Evolutionary conservation across 2,888 invertebrate genomes (phyloP).

Genomic region (Sphaerolaimus hirsutus): DNA sequence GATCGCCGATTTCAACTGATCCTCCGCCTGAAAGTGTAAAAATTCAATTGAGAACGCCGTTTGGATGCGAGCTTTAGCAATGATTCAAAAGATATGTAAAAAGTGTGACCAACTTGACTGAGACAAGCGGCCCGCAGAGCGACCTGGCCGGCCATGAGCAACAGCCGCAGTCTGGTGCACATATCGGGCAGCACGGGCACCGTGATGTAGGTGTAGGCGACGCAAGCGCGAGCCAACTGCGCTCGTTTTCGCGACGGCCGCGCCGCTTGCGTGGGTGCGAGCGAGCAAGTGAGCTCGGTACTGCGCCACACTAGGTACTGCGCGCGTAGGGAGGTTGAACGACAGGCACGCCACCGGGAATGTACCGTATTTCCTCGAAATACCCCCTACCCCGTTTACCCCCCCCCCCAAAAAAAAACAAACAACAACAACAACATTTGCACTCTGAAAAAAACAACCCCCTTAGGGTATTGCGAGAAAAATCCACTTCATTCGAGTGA

Average conservation of each 20-base stretch:
- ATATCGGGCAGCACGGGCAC: constrained; percentile 70
- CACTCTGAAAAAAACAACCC: no score
- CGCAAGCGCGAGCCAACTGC: constrained; percentile 69
- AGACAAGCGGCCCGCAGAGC: constrained; percentile 28
- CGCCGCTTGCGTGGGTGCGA: no score
- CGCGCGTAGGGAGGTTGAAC: no score
- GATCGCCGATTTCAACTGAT: constrained; percentile 68
- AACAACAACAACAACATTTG: no score
- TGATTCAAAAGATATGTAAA: not conserved
- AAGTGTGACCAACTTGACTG: constrained; percentile 25
- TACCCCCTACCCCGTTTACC: no score
- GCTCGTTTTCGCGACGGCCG: constrained; percentile 34
- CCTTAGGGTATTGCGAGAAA: no score
- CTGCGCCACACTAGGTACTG: constrained; percentile 40
- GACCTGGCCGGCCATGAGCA: constrained; percentile 42
- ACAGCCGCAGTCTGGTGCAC: constrained; percentile 54
- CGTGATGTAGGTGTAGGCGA: constrained; percentile 80
- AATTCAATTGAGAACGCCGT: not conserved
- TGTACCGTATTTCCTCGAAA: no score
- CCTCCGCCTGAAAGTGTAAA: constrained; percentile 46
- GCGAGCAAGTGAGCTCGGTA: no score
- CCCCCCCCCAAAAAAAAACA: no score
- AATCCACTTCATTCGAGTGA: constrained; percentile 1
- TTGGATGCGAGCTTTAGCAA: not conserved
- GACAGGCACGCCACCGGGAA: no score